phyloP scores from a whole-genome alignment of 30 jellyfish, hydroid and myxozoan genomes.

The Rhopilema esculentum region DNA sequence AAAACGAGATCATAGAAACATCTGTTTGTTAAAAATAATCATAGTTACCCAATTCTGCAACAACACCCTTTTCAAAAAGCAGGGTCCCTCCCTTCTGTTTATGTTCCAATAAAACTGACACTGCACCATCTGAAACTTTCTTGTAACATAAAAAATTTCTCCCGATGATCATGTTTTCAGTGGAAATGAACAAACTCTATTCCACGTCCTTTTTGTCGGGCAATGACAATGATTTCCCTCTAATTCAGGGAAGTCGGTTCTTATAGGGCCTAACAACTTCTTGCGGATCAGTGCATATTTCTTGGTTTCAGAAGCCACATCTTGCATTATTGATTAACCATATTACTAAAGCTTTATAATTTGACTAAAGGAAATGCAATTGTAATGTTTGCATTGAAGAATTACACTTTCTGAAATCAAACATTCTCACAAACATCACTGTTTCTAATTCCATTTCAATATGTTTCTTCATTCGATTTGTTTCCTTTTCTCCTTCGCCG shows the following conservation, averaged over 20 bases:
- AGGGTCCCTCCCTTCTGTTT: slow-evolving; percentile 50
- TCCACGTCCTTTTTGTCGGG: background rate
- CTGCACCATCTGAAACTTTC: slow-evolving; percentile 54
- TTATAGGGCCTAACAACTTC: background rate
- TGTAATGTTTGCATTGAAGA: background rate
- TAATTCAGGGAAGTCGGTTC: background rate
- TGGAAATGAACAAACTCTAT: background rate
- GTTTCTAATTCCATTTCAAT: background rate
- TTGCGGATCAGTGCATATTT: background rate
- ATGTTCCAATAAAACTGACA: slow-evolving; percentile 65
- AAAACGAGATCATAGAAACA: no score
- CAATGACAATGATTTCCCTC: background rate
- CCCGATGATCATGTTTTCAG: slow-evolving; percentile 62
- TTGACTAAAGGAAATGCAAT: background rate
- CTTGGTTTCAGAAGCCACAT: background rate
- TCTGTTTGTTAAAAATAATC: background rate
- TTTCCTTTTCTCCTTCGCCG: background rate
- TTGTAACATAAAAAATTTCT: slow-evolving; percentile 58
- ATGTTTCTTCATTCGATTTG: background rate
- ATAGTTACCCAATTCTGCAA: slow-evolving; percentile 71
- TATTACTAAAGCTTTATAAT: background rate
- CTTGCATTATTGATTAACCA: background rate
- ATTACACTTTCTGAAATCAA: background rate
- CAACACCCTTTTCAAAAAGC: slow-evolving; percentile 81
- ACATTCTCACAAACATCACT: no score